phyloP scores from a whole-genome alignment of 2,888 invertebrate species.

The Phyllotreta striolata region DNA sequence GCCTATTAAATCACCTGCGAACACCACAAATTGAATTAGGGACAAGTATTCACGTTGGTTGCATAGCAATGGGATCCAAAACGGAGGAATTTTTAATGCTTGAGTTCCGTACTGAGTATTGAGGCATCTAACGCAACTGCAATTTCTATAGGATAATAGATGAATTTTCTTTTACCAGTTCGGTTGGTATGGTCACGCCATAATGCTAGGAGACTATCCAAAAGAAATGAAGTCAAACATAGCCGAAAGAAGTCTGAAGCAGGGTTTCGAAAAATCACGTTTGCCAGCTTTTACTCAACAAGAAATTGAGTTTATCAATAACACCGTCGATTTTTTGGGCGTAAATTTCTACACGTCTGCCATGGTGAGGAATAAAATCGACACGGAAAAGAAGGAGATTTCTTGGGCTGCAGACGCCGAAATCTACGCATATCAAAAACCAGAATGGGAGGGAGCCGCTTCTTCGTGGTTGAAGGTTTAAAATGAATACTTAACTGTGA shows the following conservation, averaged over 20 bases:
- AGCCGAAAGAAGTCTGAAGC: conserved; percentile 65
- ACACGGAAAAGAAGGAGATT: neutral
- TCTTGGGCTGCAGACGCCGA: conserved; percentile 1
- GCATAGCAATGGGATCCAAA: too few species aligned
- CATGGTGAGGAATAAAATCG: neutral
- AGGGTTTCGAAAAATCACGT: conserved; percentile 69
- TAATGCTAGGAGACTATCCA: conserved; percentile 74
- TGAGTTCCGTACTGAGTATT: too few species aligned
- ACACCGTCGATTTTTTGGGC: conserved; percentile 55
- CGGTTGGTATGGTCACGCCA: conserved; percentile 62
- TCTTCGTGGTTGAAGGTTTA: conserved; percentile 28
- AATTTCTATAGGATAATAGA: too few species aligned
- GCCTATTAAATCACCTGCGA: too few species aligned
- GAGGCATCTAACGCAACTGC: too few species aligned
- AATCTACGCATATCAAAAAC: neutral
- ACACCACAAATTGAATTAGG: too few species aligned
- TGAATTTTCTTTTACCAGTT: conserved; percentile 28
- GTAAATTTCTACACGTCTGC: conserved; percentile 14
- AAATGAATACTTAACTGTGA: too few species aligned
- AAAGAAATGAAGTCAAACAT: conserved; percentile 68
- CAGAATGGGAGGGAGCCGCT: conserved; percentile 5
- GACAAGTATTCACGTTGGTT: too few species aligned
- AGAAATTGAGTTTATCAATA: conserved; percentile 67
- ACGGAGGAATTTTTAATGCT: too few species aligned
- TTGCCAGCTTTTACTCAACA: conserved; percentile 68